Evolutionary conservation across 2,113 vertebrate species (phyloP).

Genomic region (Megaceryle torquata): DNA sequence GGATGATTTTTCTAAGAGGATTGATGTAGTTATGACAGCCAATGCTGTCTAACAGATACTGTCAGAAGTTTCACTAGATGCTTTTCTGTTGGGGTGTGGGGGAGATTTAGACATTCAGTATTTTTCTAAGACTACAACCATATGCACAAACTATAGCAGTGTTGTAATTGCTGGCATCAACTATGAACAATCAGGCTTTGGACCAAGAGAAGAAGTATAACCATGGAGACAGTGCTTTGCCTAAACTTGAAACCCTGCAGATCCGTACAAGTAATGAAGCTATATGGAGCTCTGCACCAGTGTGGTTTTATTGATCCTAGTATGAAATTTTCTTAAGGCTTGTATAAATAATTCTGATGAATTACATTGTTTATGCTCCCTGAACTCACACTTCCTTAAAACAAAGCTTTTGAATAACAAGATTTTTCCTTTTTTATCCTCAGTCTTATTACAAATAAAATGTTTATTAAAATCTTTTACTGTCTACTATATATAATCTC

Average conservation of each 20-base stretch:
- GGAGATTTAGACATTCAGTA: not conserved
- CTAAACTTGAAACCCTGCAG: not conserved
- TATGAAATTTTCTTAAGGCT: not conserved
- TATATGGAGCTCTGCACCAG: not conserved
- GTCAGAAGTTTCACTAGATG: not conserved
- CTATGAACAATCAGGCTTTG: not conserved
- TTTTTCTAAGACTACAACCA: not conserved
- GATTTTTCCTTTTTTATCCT: not conserved
- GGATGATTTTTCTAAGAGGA: not conserved
- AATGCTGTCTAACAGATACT: not conserved
- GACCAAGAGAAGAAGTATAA: not conserved
- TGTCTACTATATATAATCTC: not conserved
- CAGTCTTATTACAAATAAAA: not conserved
- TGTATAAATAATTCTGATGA: not conserved
- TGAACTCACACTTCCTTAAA: not conserved
- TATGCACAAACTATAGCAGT: not conserved
- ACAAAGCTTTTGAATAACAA: not conserved
- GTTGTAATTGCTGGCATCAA: not conserved
- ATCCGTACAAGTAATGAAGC: not conserved
- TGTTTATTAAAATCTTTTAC: not conserved
- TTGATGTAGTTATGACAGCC: not conserved
- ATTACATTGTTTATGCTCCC: not conserved
- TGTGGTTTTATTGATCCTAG: accelerated
- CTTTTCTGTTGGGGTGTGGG: not conserved
- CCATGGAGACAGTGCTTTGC: not conserved